Evolutionary conservation across 1,140 invertebrate species (phyloP).

Genomic region (Centruroides sculpturatus): DNA sequence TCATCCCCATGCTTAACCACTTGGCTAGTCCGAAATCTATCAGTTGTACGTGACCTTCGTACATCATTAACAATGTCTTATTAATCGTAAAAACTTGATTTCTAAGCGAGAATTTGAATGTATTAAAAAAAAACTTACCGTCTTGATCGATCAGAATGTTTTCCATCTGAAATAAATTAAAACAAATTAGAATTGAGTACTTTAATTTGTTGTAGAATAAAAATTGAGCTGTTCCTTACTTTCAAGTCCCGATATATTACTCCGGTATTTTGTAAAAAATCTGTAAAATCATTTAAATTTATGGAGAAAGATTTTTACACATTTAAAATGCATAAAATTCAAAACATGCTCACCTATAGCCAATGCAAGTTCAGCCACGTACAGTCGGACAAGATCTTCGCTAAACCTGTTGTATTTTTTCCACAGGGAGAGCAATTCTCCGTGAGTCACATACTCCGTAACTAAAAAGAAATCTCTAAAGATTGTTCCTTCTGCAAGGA

Average conservation of each 20-base stretch:
- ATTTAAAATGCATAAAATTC: too few relatives aligned
- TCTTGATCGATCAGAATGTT: slow-evolving; percentile 70
- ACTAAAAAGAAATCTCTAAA: neutral
- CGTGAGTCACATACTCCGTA: too few relatives aligned
- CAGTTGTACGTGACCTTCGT: slow-evolving; percentile 52
- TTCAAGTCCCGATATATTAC: slow-evolving; percentile 83
- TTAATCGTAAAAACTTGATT: too few relatives aligned
- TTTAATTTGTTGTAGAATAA: neutral
- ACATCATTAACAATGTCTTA: neutral
- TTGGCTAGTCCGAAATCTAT: slow-evolving; percentile 90
- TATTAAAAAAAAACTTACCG: slow-evolving; percentile 18
- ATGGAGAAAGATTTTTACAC: slow-evolving; percentile 44
- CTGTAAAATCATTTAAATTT: slow-evolving; percentile 45
- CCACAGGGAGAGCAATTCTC: too few relatives aligned
- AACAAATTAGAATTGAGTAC: neutral
- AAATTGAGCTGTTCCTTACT: slow-evolving; percentile 23
- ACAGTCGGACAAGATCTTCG: too few relatives aligned
- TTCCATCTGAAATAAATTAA: slow-evolving; percentile 40
- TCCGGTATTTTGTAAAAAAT: slow-evolving; percentile 81
- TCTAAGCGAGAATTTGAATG: too few relatives aligned
- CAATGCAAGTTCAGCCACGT: too few relatives aligned
- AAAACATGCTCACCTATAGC: too few relatives aligned
- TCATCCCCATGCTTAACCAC: slow-evolving; percentile 57
- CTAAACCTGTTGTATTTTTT: too few relatives aligned
- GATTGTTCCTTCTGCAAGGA: too few relatives aligned